phyloP scores from a whole-genome alignment of 2,113 vertebrate species.

The Saiga tatarica region DNA sequence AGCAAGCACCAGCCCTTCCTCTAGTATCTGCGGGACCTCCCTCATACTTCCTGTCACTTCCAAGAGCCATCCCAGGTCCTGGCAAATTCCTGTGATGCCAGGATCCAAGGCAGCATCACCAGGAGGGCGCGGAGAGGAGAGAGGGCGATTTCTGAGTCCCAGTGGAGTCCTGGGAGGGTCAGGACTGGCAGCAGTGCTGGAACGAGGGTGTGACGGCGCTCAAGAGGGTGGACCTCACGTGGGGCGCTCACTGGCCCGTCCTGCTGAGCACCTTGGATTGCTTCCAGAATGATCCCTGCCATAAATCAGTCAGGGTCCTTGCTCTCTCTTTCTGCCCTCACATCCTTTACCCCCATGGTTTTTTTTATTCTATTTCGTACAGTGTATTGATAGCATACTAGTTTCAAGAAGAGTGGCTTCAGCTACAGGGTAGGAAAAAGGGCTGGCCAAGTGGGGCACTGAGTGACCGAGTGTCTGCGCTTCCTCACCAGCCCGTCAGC shows the following conservation, averaged over 20 bases:
- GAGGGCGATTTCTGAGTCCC: background rate
- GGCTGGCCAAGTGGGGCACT: background rate
- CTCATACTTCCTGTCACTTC: background rate
- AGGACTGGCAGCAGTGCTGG: too few species aligned
- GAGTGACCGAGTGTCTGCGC: accelerated
- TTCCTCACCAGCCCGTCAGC: background rate
- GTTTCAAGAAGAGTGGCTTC: background rate
- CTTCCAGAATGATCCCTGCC: background rate
- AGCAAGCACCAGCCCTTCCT: background rate
- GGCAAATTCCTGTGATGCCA: background rate
- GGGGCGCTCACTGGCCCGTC: background rate
- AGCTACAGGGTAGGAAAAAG: background rate
- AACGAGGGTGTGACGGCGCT: background rate
- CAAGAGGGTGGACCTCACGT: background rate
- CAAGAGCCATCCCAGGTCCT: background rate
- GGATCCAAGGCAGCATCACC: background rate
- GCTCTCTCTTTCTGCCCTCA: background rate
- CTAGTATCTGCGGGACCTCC: background rate
- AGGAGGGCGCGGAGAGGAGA: background rate
- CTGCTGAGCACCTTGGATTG: background rate
- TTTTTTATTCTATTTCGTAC: background rate
- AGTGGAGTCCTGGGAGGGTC: background rate
- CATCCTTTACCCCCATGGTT: background rate
- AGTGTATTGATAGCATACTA: background rate
- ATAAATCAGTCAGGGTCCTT: background rate